phyloP scores from a whole-genome alignment of 2,888 invertebrate species.

The Cantharis nigra region DNA sequence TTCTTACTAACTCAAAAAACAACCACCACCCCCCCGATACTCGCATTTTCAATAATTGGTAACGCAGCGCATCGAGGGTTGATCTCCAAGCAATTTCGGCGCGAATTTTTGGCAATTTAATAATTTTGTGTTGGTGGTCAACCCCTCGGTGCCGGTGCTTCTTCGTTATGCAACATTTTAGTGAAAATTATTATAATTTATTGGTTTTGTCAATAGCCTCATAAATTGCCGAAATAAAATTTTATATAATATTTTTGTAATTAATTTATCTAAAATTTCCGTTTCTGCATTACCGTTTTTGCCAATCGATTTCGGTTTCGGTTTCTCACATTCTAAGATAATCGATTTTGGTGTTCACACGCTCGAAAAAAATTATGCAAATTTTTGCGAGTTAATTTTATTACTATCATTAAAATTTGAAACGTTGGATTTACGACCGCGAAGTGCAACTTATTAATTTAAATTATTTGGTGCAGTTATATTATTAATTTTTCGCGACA shows the following conservation, averaged over 20 bases:
- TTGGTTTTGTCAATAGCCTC: background rate
- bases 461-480: background rate
- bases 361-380: background rate
- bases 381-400: background rate
- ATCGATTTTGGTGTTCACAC: background rate
- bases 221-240: background rate
- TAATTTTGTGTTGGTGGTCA: no score
- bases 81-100: no score
- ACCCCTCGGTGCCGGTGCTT: background rate
- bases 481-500: background rate
- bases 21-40: background rate
- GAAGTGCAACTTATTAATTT: background rate
- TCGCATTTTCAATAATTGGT: no score
- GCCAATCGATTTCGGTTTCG: background rate
- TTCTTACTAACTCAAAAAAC: conserved; percentile 2
- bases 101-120: no score
- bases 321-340: background rate
- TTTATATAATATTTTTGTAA: background rate
- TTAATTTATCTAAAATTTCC: background rate
- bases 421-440: background rate
- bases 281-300: background rate
- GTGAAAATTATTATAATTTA: background rate
- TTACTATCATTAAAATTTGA: background rate
- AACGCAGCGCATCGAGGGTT: no score
- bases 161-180: background rate